A percentile compares a stretch with the other conserved stretches of the same genome.
Conservation (phyloP, 1,140 invertebrate species). For the Drosophila takahashii region DNA sequence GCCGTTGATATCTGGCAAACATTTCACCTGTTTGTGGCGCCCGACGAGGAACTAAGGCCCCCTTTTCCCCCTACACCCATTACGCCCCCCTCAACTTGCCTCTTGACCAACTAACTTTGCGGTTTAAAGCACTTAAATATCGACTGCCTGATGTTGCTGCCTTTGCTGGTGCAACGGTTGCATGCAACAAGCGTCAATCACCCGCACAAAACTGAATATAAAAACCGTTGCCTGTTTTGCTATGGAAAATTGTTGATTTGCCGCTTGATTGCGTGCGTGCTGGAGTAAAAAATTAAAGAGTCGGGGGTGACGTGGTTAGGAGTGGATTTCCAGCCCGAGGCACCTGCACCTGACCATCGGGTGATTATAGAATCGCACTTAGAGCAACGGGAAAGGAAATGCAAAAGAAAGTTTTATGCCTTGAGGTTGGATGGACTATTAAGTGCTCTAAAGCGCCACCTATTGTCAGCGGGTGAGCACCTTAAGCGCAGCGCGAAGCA, state of each 20-base stretch:
- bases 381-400: slow-evolving; percentile 58
- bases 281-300: slow-evolving; percentile 15
- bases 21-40: slow-evolving; percentile 70
- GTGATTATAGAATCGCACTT: slow-evolving; percentile 66
- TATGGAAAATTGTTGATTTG: slow-evolving; percentile 83
- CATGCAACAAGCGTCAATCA: slow-evolving; percentile 82
- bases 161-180: slow-evolving; percentile 46
- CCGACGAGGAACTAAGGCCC: slow-evolving; percentile 17
- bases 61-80: slow-evolving; percentile 6
- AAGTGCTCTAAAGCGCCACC: slow-evolving; percentile 29
- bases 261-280: slow-evolving; percentile 80
- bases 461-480: slow-evolving; percentile 36
- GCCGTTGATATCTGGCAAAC: slow-evolving; percentile 76
- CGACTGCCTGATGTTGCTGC: slow-evolving; percentile 64
- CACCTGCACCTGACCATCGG: slow-evolving; percentile 55
- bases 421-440: slow-evolving; percentile 29
- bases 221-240: slow-evolving; percentile 71
- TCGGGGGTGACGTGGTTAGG: slow-evolving; percentile 9
- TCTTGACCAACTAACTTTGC: slow-evolving; percentile 40
- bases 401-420: slow-evolving; percentile 54
- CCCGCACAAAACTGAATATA: slow-evolving; percentile 73
- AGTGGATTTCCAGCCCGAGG: slow-evolving; percentile 1
- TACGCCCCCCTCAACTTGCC: not conserved
- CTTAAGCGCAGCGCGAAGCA: slow-evolving; percentile 6
- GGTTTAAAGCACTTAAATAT: slow-evolving; percentile 81